Evolutionary conservation across 2,113 vertebrate species (phyloP).

Genomic region (Sclerurus mexicanus): DNA sequence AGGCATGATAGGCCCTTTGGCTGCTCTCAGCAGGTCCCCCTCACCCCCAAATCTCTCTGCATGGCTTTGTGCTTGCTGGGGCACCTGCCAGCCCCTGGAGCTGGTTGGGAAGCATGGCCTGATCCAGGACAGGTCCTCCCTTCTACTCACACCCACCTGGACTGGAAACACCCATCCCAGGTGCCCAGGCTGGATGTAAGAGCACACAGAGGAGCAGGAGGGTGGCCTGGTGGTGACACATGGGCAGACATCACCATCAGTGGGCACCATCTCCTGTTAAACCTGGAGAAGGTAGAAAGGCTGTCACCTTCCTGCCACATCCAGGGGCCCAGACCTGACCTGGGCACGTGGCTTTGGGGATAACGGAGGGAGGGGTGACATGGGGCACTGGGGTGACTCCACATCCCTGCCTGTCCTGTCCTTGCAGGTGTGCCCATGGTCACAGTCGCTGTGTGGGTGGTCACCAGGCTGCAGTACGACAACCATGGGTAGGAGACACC

Average conservation of each 20-base stretch:
- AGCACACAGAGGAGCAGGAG: neutral
- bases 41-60: neutral
- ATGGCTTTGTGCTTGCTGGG: neutral
- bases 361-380: too few relatives aligned
- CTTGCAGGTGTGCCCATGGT: conserved; percentile 66
- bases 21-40: neutral
- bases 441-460: conserved; percentile 56
- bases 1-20: neutral
- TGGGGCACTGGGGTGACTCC: neutral
- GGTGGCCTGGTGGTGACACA: neutral
- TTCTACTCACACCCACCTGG: neutral
- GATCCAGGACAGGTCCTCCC: neutral
- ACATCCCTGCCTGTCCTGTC: neutral
- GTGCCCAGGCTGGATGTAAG: neutral
- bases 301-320: neutral
- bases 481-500: conserved; percentile 57
- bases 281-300: neutral
- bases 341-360: accelerated
- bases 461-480: conserved; percentile 63
- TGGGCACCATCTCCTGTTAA: neutral
- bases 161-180: accelerated
- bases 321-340: neutral
- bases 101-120: neutral
- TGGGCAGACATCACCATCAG: neutral
- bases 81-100: neutral